Conservation (phyloP, 2,888 invertebrate genomes). For the Merodon equestris region DNA sequence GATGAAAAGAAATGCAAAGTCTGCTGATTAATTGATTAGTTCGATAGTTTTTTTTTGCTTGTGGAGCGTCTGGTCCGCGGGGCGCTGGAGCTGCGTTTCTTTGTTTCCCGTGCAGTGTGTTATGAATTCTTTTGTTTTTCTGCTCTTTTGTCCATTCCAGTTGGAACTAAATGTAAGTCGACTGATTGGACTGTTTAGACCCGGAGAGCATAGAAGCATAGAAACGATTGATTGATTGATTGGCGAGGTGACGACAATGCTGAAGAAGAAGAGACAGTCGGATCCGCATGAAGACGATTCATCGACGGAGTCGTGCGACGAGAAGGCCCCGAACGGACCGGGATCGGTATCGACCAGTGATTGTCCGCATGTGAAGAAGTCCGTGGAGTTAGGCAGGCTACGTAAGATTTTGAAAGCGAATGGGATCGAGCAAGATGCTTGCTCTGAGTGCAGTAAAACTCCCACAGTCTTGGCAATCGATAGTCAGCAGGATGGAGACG, state of each 20-base stretch:
- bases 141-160: not conserved
- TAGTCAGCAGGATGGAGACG: constrained; percentile 70
- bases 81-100: constrained; percentile 13
- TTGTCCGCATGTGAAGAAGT: constrained; percentile 86
- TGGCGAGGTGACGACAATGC: constrained; percentile 79
- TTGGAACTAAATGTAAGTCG: constrained; percentile 57
- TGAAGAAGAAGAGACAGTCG: constrained; percentile 86
- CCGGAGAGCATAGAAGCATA: constrained; percentile 18
- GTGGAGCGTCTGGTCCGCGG: not conserved
- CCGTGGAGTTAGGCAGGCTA: constrained; percentile 83
- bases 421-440: constrained; percentile 80
- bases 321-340: constrained; percentile 80
- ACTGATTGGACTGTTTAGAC: constrained; percentile 37
- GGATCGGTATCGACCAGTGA: constrained; percentile 75
- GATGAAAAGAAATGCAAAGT: constrained; percentile 5
- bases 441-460: constrained; percentile 80
- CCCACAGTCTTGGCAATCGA: constrained; percentile 72
- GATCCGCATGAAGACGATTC: constrained; percentile 84
- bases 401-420: constrained; percentile 81
- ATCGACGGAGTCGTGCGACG: constrained; percentile 87
- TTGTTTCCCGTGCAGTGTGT: constrained; percentile 22
- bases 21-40: constrained; percentile 25
- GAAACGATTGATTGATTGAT: not conserved
- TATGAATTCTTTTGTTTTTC: not conserved
- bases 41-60: constrained; percentile 10